Conservation (phyloP, 2,113 vertebrate genomes). For the Callorhinus ursinus region DNA sequence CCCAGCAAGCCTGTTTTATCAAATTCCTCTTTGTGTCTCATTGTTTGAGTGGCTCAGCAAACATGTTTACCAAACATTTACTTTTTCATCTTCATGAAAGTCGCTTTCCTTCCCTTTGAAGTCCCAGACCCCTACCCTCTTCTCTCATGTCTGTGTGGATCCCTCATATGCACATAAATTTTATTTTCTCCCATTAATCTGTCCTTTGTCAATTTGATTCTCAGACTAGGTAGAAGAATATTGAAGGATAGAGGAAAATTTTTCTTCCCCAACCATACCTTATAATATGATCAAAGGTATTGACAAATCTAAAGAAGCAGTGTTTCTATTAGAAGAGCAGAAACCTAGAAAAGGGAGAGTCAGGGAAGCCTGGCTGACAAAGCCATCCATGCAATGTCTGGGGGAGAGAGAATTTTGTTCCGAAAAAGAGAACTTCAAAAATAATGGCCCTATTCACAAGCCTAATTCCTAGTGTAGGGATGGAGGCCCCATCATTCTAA, state of each 20-base stretch:
- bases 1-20: neutral
- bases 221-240: neutral
- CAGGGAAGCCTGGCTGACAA: neutral
- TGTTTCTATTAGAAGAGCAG: neutral
- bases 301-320: neutral
- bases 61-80: neutral
- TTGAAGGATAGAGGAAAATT: neutral
- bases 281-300: neutral
- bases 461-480: neutral
- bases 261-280: neutral
- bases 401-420: neutral
- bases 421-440: conserved; percentile 13
- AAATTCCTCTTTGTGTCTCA: neutral
- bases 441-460: neutral
- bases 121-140: neutral
- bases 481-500: neutral
- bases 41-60: neutral
- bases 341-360: neutral
- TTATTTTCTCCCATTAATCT: neutral
- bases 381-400: neutral
- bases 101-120: neutral
- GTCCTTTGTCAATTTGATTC: neutral
- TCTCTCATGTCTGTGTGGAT: neutral
- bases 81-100: neutral
- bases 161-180: neutral